Base-by-base conservation (phyloP, 2,797 vertebrate species). In the Sebastes miniatus region DNA sequence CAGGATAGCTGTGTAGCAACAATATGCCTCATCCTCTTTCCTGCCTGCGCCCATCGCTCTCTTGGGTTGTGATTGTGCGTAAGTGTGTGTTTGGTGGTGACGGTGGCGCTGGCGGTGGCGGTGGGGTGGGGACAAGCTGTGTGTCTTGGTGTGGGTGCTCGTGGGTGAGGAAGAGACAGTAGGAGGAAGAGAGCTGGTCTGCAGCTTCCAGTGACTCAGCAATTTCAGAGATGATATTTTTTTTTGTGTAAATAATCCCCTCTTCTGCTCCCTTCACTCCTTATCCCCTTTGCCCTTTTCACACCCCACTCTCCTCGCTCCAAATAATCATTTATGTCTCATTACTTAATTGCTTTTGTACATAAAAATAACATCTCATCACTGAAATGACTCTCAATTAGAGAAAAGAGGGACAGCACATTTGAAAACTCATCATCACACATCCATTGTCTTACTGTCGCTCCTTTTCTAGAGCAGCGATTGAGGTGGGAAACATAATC, bases 311-410 rank as follows among this genome's bases (percentile, higher is more conserved):
- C 54, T 69, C 74, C 52, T 71, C 50, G 0, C 83, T 77, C 77
- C 39, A 72, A 85, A 67, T 89, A 80, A 91, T 82, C 77, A 88
- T 92, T 88, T 80, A 89, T 80, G 73, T 89, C 84, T 93, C 94
- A 93, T 95, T 94, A 92, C 86, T 84, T 90, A 92, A 94, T 95
- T 87, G 92, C 79, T 92, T 92, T 88, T 86, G 80, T 77, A 64
- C 67, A 63, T 83, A 88, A 92, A 92, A 92, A 93, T 93, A 92
- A 83, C 83, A 87, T 85, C 73, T 89, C 86, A 94, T 94, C 75
- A 80, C 43, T 73, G 52, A 90, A 92, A 92, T 94, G 90, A 91
- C 82, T 89, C 69, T 86, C 67, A 87, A 86, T 90, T 79, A 79
- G 81, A 88, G 52, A 81, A 78, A 85, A 83, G 64, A 69, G 83